Evolutionary conservation across 2,113 vertebrate species (phyloP), one percentile per base, ranked within the genome.

Genomic region (Hippocampus comes): DNA sequence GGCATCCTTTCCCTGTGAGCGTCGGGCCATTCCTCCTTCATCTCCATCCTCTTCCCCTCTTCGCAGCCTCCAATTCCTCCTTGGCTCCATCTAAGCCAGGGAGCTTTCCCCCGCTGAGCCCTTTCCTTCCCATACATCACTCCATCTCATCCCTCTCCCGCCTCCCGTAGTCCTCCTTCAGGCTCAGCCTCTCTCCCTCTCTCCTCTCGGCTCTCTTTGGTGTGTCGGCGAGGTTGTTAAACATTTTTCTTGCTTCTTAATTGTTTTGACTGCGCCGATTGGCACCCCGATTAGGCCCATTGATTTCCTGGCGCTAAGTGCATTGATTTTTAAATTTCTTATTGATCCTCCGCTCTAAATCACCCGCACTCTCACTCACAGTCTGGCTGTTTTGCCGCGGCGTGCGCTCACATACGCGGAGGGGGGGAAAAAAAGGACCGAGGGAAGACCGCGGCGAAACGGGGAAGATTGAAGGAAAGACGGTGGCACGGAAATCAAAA

Each of bases 301-400:
- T 93, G 95, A 97, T 97, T 97, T 97, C 94, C 92, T 93, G 94
- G 93, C 93, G 93, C 94, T 95, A 94, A 94, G 94, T 93, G 94
- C 94, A 96, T 96, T 94, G 95, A 96, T 96, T 97, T 96, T 96
- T 95, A 95, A 95, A 95, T 95, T 96, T 97, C 94, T 93, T 94
- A 95, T 96, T 95, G 95, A 95, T 96, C 93, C 92, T 30, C 82
- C 21, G 93, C 94, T 93, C 94, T 95, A 96, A 96, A 96, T 95
- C 95, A 95, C 94, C 93, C n/a, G 75, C 85, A 75, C 88, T 74
- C 82, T 84, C 82, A 76, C 87, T 85, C 80, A 81, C 81, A 84
- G 87, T 78, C 87, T 81, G 71, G 74, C 84, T 74, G 77, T 83
- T 89, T 34, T 72, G 53, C 86, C 74, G 81, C 83, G 85, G 84